phyloP scores from a whole-genome alignment of 1,140 invertebrate genomes.

The Eulimnadia texana region DNA sequence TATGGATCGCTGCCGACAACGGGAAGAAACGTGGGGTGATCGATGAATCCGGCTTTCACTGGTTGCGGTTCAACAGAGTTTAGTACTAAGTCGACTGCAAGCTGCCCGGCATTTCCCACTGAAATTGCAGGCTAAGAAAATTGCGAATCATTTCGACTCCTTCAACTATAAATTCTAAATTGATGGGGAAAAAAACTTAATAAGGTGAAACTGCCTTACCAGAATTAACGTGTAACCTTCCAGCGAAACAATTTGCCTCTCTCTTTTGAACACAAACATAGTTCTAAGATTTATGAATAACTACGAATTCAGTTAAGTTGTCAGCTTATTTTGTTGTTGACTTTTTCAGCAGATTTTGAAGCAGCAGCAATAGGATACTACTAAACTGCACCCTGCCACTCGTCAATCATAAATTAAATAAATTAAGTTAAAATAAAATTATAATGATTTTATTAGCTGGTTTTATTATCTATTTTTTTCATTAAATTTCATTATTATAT shows the following conservation, averaged over 20 bases:
- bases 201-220: no score
- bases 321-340: no score
- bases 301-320: no score
- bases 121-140: constrained; percentile 3
- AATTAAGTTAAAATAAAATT: no score
- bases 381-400: no score
- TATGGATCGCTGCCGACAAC: not conserved
- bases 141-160: not conserved
- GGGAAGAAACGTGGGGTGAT: not conserved
- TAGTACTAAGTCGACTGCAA: constrained; percentile 1
- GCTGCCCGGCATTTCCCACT: constrained; percentile 6
- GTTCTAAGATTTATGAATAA: no score
- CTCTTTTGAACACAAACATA: not conserved
- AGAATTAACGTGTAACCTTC: not conserved
- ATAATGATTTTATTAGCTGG: not conserved
- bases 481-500: not conserved
- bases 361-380: no score
- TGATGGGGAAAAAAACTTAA: no score
- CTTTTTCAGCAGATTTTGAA: no score
- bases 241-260: not conserved
- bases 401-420: no score
- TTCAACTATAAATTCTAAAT: no score
- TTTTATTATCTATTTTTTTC: not conserved
- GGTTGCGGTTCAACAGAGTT: not conserved
- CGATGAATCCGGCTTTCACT: not conserved